Percentiles rank a stretch among this genome's conserved stretches.
Conservation (phyloP, 2,113 vertebrate species). For the Clarias batrachus region DNA sequence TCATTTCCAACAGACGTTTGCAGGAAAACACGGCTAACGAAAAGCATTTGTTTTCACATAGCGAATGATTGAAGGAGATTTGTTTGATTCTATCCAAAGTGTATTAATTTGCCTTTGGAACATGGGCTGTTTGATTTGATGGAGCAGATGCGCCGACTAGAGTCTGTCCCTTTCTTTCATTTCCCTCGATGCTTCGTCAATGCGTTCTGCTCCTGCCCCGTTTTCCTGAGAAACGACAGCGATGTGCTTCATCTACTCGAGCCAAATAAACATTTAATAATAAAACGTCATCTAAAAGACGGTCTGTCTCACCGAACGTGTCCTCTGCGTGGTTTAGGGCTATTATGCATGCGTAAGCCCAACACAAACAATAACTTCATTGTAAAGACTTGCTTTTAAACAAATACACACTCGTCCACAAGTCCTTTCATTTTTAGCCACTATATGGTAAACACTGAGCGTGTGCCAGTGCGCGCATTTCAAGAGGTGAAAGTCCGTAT, state of each 20-base stretch:
- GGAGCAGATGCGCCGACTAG: neutral
- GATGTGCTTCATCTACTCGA: constrained; percentile 51
- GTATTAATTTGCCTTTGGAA: neutral
- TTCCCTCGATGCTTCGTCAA: constrained; percentile 57
- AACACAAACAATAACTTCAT: constrained; percentile 1
- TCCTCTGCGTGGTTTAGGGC: constrained; percentile 14
- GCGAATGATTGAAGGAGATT: neutral
- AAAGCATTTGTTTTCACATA: neutral
- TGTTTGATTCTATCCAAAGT: neutral
- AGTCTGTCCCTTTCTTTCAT: neutral
- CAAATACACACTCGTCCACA: neutral
- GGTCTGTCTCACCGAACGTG: constrained; percentile 1
- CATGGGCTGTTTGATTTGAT: neutral
- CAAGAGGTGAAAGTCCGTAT: neutral
- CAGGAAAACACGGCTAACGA: neutral
- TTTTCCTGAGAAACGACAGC: constrained; percentile 47
- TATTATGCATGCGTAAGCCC: neutral
- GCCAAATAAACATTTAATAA: constrained; percentile 53
- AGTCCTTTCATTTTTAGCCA: constrained; percentile 13
- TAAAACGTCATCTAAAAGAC: constrained; percentile 41
- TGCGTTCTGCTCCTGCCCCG: constrained; percentile 41
- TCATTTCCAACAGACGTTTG: neutral
- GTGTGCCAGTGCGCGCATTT: neutral
- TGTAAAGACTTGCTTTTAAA: constrained; percentile 2
- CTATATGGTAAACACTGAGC: neutral